Conservation (phyloP, 2,113 vertebrate species). For the Channa maculata region DNA sequence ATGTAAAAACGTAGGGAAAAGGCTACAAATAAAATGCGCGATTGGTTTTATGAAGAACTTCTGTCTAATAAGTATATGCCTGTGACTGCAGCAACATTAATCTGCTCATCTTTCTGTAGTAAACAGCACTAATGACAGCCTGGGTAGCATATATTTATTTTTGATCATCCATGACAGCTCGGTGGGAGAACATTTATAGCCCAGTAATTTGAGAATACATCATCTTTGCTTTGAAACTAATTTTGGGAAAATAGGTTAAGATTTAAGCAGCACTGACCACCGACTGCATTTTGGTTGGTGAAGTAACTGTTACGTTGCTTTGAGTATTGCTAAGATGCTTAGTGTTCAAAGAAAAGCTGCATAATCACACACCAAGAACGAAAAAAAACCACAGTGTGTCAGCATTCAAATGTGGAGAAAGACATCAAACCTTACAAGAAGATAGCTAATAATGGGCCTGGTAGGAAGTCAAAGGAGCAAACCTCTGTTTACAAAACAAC, state of each 20-base stretch:
- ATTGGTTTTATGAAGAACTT: slow-evolving; percentile 29
- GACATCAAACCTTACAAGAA: too few relatives aligned
- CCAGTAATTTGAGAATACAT: slow-evolving; percentile 54
- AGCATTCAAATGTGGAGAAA: too few relatives aligned
- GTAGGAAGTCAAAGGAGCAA: too few relatives aligned
- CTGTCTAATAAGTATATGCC: slow-evolving; percentile 36
- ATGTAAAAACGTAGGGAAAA: too few relatives aligned
- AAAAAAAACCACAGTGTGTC: too few relatives aligned
- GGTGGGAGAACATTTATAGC: slow-evolving; percentile 49
- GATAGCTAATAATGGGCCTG: too few relatives aligned
- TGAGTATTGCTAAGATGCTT: slow-evolving; percentile 12
- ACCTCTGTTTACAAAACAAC: too few relatives aligned
- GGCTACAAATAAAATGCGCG: background rate
- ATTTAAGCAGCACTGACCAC: slow-evolving; percentile 30
- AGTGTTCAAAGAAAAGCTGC: too few relatives aligned
- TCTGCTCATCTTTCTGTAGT: slow-evolving; percentile 34
- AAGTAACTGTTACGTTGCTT: slow-evolving; percentile 52
- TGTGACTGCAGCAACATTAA: slow-evolving; percentile 30
- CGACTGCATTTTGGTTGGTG: slow-evolving; percentile 52
- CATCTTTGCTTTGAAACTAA: slow-evolving; percentile 45
- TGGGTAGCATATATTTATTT: slow-evolving; percentile 37
- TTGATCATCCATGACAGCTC: slow-evolving; percentile 52
- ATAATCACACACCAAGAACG: too few relatives aligned
- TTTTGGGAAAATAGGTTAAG: slow-evolving; percentile 48
- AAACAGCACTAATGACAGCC: slow-evolving; percentile 53